Percentiles rank a stretch among this genome's conserved stretches.
Evolutionary conservation across 2,113 vertebrate genomes (phyloP).

Genomic region (Spea bombifrons): DNA sequence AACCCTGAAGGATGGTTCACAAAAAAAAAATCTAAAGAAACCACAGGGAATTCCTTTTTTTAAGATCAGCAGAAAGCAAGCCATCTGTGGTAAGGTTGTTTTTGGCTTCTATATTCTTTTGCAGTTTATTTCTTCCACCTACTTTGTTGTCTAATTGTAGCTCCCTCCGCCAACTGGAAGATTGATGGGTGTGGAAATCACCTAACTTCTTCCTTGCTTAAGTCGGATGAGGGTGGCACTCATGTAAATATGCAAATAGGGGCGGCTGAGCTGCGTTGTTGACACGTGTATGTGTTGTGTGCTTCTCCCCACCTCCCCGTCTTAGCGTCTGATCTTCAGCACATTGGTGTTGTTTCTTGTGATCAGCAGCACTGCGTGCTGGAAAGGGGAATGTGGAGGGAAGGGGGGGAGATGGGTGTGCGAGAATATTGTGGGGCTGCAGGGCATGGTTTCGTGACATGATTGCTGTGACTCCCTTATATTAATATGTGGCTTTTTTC

Average conservation of each 20-base stretch:
- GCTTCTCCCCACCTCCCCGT: conserved; percentile 65
- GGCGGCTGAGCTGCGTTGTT: conserved; percentile 63
- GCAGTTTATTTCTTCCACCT: conserved; percentile 31
- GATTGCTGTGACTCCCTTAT: conserved; percentile 78
- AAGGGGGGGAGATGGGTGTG: conserved; percentile 54
- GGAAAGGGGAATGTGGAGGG: conserved; percentile 60
- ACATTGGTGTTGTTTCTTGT: conserved; percentile 80
- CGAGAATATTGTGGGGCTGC: conserved; percentile 65
- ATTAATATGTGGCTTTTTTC: conserved; percentile 65
- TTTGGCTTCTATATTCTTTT: conserved; percentile 52
- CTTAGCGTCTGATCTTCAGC: conserved; percentile 77
- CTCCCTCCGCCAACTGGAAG: conserved; percentile 54
- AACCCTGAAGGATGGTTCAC: conserved; percentile 76
- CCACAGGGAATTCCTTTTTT: conserved; percentile 62
- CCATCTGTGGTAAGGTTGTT: conserved; percentile 68
- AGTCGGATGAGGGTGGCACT: conserved; percentile 65
- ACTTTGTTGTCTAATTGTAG: conserved; percentile 47
- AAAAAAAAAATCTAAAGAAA: conserved; percentile 63
- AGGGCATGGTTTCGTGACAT: conserved; percentile 79
- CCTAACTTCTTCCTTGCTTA: conserved; percentile 61
- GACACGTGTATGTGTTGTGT: conserved; percentile 77
- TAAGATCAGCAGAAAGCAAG: conserved; percentile 59
- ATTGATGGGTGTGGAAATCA: conserved; percentile 54
- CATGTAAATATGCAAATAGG: conserved; percentile 69
- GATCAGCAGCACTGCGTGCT: conserved; percentile 76